Evolutionary conservation across 2,888 invertebrate species (phyloP).

Genomic region (Metopia argyrocephala): DNA sequence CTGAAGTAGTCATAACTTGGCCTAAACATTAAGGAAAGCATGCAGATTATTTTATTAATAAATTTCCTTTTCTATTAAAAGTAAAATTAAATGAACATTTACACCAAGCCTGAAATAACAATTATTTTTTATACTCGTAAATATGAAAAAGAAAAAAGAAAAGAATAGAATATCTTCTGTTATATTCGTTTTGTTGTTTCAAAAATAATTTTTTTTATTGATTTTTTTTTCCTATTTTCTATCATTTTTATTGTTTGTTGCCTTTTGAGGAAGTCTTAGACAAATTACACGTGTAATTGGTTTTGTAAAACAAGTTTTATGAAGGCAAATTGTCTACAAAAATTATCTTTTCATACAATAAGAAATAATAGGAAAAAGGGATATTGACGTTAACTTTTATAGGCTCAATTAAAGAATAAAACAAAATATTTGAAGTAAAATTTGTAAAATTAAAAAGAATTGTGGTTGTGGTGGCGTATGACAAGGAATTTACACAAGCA

Average conservation of each 20-base stretch:
- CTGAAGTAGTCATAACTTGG: conserved; percentile 1
- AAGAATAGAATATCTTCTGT: no score
- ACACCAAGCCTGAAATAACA: no score
- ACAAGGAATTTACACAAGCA: no score
- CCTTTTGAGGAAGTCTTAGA: conserved; percentile 47
- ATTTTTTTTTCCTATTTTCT: background rate
- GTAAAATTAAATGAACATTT: no score
- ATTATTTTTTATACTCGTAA: no score
- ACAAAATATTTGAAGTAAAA: no score
- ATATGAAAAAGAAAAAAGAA: no score
- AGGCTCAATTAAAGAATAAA: no score
- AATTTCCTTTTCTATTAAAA: conserved; percentile 3
- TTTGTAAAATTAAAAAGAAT: background rate
- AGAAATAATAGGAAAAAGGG: background rate
- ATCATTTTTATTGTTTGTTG: background rate
- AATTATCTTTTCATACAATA: background rate
- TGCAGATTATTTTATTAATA: background rate
- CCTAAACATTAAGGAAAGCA: background rate
- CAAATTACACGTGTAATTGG: conserved; percentile 61
- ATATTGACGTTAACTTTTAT: background rate
- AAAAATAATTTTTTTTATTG: background rate
- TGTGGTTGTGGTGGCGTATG: background rate
- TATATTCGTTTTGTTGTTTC: background rate
- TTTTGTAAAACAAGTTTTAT: conserved; percentile 53
- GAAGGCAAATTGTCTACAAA: conserved; percentile 24